A percentile compares a stretch with the other conserved stretches of the same genome.
Conservation (phyloP, 2,113 vertebrate genomes). For the Smithornis capensis region DNA sequence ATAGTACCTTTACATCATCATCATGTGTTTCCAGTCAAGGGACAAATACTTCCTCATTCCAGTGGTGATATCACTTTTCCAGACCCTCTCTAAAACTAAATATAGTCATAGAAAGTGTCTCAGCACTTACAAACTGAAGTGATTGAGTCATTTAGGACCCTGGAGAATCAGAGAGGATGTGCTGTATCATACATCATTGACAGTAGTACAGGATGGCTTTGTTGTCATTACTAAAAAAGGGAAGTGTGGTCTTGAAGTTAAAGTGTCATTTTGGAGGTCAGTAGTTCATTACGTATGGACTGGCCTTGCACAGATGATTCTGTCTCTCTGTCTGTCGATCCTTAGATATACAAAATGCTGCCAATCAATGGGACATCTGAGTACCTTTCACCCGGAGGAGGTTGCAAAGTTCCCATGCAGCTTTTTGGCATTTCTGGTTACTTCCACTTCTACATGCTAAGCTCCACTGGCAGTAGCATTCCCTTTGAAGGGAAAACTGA, state of each 20-base stretch:
- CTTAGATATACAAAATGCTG: not conserved
- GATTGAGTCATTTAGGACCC: not conserved
- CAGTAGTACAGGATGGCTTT: not conserved
- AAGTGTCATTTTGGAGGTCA: not conserved
- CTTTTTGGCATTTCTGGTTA: not conserved
- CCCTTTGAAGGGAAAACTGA: not conserved
- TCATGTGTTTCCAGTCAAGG: slow-evolving; percentile 33
- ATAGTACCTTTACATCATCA: slow-evolving; percentile 56
- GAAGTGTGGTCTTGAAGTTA: not conserved
- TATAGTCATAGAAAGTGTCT: slow-evolving; percentile 41
- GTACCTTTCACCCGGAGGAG: not conserved
- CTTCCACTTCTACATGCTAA: not conserved
- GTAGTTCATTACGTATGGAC: not conserved
- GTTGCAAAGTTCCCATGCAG: not conserved
- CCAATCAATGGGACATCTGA: not conserved
- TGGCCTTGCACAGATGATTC: not conserved
- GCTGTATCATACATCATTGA: not conserved
- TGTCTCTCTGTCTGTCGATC: not conserved
- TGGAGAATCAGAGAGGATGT: not conserved
- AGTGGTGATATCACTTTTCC: slow-evolving; percentile 36
- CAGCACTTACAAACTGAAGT: not conserved
- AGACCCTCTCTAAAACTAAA: slow-evolving; percentile 50
- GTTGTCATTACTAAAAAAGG: not conserved
- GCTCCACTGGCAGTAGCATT: not conserved
- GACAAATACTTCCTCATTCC: slow-evolving; percentile 55